Evolutionary conservation across 1,140 invertebrate genomes (phyloP), one percentile per base, ranked within the genome.

Genomic region (Drosophila sucinea): DNA sequence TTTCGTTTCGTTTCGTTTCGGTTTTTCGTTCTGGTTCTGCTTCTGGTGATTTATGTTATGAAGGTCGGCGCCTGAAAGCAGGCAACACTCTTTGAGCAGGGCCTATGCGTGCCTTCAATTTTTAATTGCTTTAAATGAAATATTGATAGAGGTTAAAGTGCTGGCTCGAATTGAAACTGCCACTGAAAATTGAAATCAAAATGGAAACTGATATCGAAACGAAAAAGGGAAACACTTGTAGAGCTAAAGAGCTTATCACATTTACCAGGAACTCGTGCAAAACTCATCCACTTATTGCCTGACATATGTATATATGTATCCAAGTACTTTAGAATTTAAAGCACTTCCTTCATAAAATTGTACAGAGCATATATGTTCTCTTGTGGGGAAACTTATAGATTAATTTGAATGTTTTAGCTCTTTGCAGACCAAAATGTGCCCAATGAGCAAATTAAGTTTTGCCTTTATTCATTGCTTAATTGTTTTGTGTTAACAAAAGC

Each of bases 121-220:
- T 87, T 87, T 87, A 87, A 87, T 87, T 89, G 77, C 83, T 81
- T 73, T 29, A 79, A 61, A 69, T 80, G 79, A 89, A 77, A 77
- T 87, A 89, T 87, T 83, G 80, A 83, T 80, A 67, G 77, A 89
- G 84, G 83, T 89, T 84, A 83, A 56, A 67, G 68, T 58, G 60
- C 70, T 54, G 11, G 57, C 51, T 41, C 54, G 57, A 83, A 71
- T 68, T 68, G 54, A 11, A 38, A 38, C 8, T 11, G 35, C 10
- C 10, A 38, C 35, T 30, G 30, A 35, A 35, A 35, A 8, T 23
- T 41, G 3, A n/a, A 41, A 41, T 17, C n/a, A 11, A 41, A 82
- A 70, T 65, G 64, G 47, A 41, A 41, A 41, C 11, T 41, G 40
- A 41, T n/a, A 41, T 27, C 8, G 2, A 8, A 51, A 27, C 17